A percentile compares a stretch with the other conserved stretches of the same genome.
phyloP scores from a whole-genome alignment of 2,888 invertebrate species.

The Erebia epiphron region DNA sequence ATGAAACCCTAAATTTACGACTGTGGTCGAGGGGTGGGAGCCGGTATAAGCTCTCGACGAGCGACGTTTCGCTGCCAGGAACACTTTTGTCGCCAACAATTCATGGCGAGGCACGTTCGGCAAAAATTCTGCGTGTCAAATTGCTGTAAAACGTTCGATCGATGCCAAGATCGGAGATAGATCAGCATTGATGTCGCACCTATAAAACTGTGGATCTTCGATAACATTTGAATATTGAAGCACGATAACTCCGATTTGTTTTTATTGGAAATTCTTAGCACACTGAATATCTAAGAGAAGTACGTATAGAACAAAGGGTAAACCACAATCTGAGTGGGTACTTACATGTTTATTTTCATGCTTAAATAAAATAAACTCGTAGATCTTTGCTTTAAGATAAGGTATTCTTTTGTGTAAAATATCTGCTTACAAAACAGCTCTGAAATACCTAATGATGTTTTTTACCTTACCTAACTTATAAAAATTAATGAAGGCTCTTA shows the following conservation, averaged over 20 bases:
- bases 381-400: background rate
- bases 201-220: constrained; percentile 5
- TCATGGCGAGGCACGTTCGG: constrained; percentile 77
- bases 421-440: background rate
- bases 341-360: background rate
- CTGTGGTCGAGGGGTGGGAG: constrained; percentile 78
- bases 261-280: background rate
- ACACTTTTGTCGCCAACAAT: constrained; percentile 79
- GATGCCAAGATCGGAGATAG: constrained; percentile 49
- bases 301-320: background rate
- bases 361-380: too few relatives aligned
- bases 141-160: constrained; percentile 62
- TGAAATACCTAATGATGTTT: background rate
- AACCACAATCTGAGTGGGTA: background rate
- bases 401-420: background rate
- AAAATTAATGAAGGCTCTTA: too few relatives aligned
- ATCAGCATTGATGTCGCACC: constrained; percentile 34
- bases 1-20: constrained; percentile 84
- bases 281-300: background rate
- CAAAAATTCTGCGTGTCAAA: constrained; percentile 77
- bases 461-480: background rate
- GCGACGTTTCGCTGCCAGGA: constrained; percentile 71
- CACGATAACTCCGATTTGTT: background rate
- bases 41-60: constrained; percentile 71
- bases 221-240: background rate